Base-by-base conservation (phyloP, 2,888 invertebrate genomes). In the Xestia xanthographa region DNA sequence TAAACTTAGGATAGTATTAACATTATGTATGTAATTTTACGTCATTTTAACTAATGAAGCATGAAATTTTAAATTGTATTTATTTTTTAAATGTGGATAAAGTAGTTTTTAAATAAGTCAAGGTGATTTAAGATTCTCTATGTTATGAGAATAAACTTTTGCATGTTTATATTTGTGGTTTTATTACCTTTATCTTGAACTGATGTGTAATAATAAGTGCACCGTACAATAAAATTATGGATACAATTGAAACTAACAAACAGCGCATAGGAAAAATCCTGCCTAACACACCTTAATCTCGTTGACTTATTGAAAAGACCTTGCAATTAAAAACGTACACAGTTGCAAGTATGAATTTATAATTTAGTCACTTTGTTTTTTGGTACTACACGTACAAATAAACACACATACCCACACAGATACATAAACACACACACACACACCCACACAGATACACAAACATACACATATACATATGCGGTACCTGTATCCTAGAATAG, bases 71-170 rank as follows among this genome's bases (percentile, higher is more conserved):
- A 80, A 82, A 77, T 67, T 82, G 80, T 88, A 88, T 88, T 88
- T 88, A 86, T 88, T 87, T 78, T 84, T 72, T 78, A 67, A 84
- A 78, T 79, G 85, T 84, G 84, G 79, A 87, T 85, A 79, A 79
- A 68, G 56, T 87, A 80, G 43, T 68, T 66, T 68, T 50, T 82
- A 80, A 71, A 65, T 81, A 71, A 73, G 74, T 88, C 77, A 72
- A 77, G 77, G 84, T 86, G 86, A 84, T 87, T 82, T 86, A 73
- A 77, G 63, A 71, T 88, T 86, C 87, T 88, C 87, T 66, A 75
- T 75, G 76, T 75, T 83, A 66, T 76, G 84, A 82, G 86, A 85
- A 85, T 86, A 86, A 88, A 88, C 72, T 86, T 86, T 85, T 88
- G 88, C 88, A 88, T 88, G 88, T 85, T 83, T 87, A 86, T 53